Base-by-base conservation (phyloP, 2,113 vertebrate genomes). In the Chauna torquata region DNA sequence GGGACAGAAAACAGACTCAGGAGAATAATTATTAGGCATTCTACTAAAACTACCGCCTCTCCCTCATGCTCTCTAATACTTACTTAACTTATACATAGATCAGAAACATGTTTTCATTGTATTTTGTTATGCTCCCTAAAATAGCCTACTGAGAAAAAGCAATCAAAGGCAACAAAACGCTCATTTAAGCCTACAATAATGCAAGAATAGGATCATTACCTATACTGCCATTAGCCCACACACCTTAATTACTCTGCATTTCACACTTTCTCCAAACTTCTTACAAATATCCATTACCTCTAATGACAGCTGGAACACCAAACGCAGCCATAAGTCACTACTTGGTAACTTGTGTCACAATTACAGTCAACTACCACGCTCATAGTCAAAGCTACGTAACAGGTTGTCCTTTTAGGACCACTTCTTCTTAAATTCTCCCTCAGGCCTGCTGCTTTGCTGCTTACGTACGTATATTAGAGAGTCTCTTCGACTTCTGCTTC, bases 121-220 rank as follows among this genome's bases (percentile, higher is more conserved):
- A 42, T 86, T 97, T 77, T 86, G 24, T 75, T 92, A 78, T 45
- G 40, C 23, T 94, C 50, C 49, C 68, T 74, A 70, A 81, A 92
- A 83, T 4, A 86, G 45, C 16, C 72, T 59, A n/a, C 50, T 0
- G 3, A 91, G 82, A 92, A 95, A 88, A 86, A 83, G 72, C 64
- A 83, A 57, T 90, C 90, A 88, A 92, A 86, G 20, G 68, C 64
- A 92, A 90, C 82, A 58, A 70, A 93, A 70, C 1, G 11, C 36
- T 94, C 80, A 83, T 88, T 95, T 94, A 66, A 88, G 64, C 54
- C 68, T 94, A 47, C 32, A 70, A 10, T 92, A 86, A 97, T 70
- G 58, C 36, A 76, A 55, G 64, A 92, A 92, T 16, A 14, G 61
- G 79, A 86, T 58, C 62, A 92, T 88, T 94, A 88, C 45, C 49